Base-by-base conservation (phyloP, 2,888 invertebrate genomes). In the Dicyrtomina minuta region DNA sequence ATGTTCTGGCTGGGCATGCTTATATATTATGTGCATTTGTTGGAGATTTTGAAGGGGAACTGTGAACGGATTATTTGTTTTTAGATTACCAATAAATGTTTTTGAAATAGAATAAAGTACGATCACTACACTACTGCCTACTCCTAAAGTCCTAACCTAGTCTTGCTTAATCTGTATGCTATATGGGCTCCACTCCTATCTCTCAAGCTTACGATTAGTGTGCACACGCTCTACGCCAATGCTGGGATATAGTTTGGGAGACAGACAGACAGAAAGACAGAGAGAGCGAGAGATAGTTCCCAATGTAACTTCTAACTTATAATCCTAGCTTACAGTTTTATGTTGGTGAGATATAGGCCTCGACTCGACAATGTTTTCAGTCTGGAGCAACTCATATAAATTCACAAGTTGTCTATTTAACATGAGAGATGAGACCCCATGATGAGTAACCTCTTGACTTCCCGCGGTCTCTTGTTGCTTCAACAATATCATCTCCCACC, bases 391-490 rank as follows among this genome's bases (percentile, higher is more conserved):
- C 71, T 66, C 68, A 68, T 68, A 71, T 71, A 71, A 71, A 71
- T 71, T 71, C 61, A 68, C 71, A 56, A 68, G 66, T 67, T 71
- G 71, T 71, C 71, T 71, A 71, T 71, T 71, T 71, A 71, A 69
- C 71, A 71, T 71, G 71, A 71, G 66, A 68, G 68, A 71, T 71
- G 68, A 71, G 71, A 68, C 68, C 71, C 62, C 71, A 60, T 66
- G 66, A 68, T 66, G 71, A 62, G 71, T 68, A 58, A 66, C 68
- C 71, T 71, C 66, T 62, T 71, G 71, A 71, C 71, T 68, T 71
- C 71, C 71, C 68, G 71, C 65, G 66, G 71, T 66, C 71, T 71
- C 60, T 62, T 68, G 71, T 71, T 71, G 71, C 49, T 66, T 66
- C 71, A 71, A 71, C 71, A 71, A 71, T 67, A 71, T 67, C 71